Base-by-base conservation (phyloP, 2,113 vertebrate genomes). In the Dinomys branickii region DNA sequence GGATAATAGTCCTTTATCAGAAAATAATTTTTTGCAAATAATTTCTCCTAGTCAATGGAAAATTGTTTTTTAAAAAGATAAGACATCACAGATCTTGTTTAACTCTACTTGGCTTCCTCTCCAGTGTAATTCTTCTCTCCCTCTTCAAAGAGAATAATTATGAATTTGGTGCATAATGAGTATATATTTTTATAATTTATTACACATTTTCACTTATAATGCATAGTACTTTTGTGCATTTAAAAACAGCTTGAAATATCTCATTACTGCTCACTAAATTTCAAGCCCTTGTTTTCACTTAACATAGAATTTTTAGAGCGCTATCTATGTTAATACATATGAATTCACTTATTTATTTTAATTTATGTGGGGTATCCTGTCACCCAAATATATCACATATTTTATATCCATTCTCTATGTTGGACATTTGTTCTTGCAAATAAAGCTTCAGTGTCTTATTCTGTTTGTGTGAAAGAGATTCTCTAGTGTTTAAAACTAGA, bases 11-110 rank as follows among this genome's bases (percentile, higher is more conserved):
- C 63, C 75, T 93, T 90, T 87, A 58, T 90, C 52, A 92, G 71
- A n/a, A n/a, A n/a, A n/a, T n/a, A n/a, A 58, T 87, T 58, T 90
- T 94, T 56, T 61, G 67, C 59, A 92, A 87, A 90, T 86, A 69
- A 83, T 90, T 77, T 93, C n/a, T 92, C 24, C 73, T 83, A 63
- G 52, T 78, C 47, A 30, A 22, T 92, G 58, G 71, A 26, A 47
- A 22, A 94, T 91, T 86, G 33, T 41, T 95, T 95, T 63, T 91
- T 75, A 86, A 69, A 69, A 56, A 94, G 80, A 50, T 67, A 56
- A 89, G 78, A 67, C 28, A 85, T 67, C 10, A 71, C 58, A 88
- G 28, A 52, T 5, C 26, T 83, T 83, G 54, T 77, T 67, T 67
- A 47, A 24, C 24, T 81, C 24, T 22, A 35, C 24, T 30, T 0